Evolutionary conservation across 2,888 invertebrate species (phyloP), one percentile per base, ranked within the genome.

Genomic region (Boloria euphrosyne): DNA sequence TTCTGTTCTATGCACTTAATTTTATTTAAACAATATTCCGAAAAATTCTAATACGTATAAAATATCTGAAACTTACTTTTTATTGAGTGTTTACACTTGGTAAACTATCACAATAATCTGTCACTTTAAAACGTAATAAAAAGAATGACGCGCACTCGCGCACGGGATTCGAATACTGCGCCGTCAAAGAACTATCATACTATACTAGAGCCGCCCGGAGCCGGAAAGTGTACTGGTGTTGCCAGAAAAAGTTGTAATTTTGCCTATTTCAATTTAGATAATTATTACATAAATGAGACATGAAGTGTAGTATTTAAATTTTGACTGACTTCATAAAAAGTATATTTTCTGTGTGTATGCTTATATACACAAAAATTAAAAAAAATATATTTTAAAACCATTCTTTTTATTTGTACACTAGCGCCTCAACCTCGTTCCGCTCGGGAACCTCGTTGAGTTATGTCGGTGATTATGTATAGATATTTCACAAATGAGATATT

Each of bases 61-160:
- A 22, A 2, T 22, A 22, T 22, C 13, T 27, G n/a, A 13, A 46
- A 38, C 80, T 78, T 75, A 82, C 81, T 46, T 76, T 77, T 69
- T 76, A 74, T 76, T 73, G 71, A 73, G 57, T 62, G 22, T 49
- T 65, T 53, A 74, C 75, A 76, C 75, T 10, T 7, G 31, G 10
- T 10, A 81, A 80, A 80, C 83, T 89, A 87, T 88, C 90, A 89
- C 87, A 80, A 74, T 79, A 75, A 80, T 75, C 81, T 80, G 78
- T 75, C 80, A 81, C 79, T 78, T n/a, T 71, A 38, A 59, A 49
- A 59, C 49, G 49, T 50, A 50, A 80, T 83, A 83, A 83, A 85
- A 83, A 86, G 78, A 38, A 38, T 83, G 82, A 86, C 86, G 82
- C 84, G 82, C 78, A 76, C 78, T 76, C 75, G 66, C 75, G 69